phyloP scores from a whole-genome alignment of 2,113 vertebrate genomes.

The Circaetus cinerascens region DNA sequence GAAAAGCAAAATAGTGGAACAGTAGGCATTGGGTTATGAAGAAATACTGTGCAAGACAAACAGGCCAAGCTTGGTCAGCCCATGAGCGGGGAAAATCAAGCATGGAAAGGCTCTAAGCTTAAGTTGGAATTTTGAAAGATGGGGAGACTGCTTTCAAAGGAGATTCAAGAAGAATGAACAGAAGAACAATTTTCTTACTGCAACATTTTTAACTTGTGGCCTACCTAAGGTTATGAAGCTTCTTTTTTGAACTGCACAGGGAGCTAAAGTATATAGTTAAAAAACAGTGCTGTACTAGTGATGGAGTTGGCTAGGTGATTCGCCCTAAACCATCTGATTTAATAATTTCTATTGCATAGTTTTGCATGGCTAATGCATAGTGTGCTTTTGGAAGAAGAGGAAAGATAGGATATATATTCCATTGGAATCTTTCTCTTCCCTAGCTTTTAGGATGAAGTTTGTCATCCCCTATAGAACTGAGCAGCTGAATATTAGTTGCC shows the following conservation, averaged over 20 bases:
- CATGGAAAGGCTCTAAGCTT: not conserved
- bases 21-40: not conserved
- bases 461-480: not conserved
- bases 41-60: not conserved
- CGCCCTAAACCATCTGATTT: not conserved
- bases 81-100: not conserved
- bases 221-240: not conserved
- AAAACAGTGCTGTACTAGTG: not conserved
- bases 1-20: not conserved
- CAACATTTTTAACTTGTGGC: not conserved
- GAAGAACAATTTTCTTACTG: not conserved
- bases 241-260: not conserved
- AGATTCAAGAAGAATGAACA: not conserved
- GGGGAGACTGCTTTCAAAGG: not conserved
- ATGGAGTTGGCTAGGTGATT: not conserved
- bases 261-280: not conserved
- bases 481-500: not conserved
- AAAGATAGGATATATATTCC: not conserved
- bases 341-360: not conserved
- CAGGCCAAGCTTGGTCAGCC: not conserved
- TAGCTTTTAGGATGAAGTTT: not conserved
- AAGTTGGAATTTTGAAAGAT: not conserved
- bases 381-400: not conserved
- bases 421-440: not conserved
- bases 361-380: not conserved